Conservation (phyloP, 2,797 vertebrate species). For the Acomys russatus region DNA sequence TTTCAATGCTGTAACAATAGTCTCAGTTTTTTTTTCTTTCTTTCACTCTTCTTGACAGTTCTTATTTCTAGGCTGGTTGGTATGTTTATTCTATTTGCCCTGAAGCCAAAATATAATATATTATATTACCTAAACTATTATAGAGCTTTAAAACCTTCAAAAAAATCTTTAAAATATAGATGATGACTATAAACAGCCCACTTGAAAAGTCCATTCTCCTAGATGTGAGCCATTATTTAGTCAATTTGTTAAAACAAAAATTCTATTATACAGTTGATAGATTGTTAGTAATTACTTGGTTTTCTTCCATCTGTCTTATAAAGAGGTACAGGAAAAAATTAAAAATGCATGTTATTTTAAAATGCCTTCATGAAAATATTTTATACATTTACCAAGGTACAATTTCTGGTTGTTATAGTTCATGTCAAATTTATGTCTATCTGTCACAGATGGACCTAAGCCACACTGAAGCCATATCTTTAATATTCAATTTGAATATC, state of each 20-base stretch:
- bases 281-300: slow-evolving; percentile 60
- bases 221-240: slow-evolving; percentile 58
- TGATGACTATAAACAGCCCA: slow-evolving; percentile 33
- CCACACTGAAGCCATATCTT: neutral
- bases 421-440: slow-evolving; percentile 18
- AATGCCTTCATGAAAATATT: neutral
- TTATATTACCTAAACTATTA: slow-evolving; percentile 55
- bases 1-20: neutral
- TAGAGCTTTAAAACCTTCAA: slow-evolving; percentile 41
- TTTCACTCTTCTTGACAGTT: neutral
- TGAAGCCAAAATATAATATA: slow-evolving; percentile 52
- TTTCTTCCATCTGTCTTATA: slow-evolving; percentile 38
- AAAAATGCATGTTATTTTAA: slow-evolving; percentile 50
- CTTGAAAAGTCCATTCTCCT: slow-evolving; percentile 63
- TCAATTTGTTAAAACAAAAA: slow-evolving; percentile 62
- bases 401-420: neutral
- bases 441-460: neutral
- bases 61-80: slow-evolving; percentile 31
- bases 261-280: slow-evolving; percentile 55
- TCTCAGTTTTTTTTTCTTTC: neutral
- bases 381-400: slow-evolving; percentile 30
- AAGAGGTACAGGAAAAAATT: slow-evolving; percentile 23
- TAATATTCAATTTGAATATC: slow-evolving; percentile 47
- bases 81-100: slow-evolving; percentile 43
- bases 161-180: slow-evolving; percentile 67